Conservation (phyloP, 2,113 vertebrate species). For the Jacana jacana region DNA sequence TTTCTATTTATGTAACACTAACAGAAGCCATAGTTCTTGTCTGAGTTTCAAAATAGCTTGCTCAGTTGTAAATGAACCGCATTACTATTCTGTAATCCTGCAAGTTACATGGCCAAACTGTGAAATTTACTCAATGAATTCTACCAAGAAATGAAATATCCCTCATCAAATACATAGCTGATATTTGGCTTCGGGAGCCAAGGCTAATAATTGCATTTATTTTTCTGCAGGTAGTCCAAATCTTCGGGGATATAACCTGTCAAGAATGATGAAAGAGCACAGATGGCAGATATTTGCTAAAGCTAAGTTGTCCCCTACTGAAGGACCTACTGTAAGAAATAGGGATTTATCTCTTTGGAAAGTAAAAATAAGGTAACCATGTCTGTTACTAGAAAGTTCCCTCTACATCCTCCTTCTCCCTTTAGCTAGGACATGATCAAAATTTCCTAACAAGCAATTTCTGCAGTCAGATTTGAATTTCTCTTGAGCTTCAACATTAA, state of each 20-base stretch:
- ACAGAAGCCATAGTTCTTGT: not conserved
- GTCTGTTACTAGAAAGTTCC: not conserved
- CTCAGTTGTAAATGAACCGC: not conserved
- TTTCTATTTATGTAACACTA: not conserved
- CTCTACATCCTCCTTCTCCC: not conserved
- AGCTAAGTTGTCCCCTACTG: not conserved
- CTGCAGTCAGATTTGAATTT: not conserved
- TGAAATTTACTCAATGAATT: not conserved
- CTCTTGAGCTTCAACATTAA: not conserved
- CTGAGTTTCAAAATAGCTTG: not conserved
- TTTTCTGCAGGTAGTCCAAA: not conserved
- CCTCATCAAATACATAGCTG: not conserved
- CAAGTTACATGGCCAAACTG: not conserved
- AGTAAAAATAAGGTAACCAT: not conserved
- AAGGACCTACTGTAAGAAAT: not conserved
- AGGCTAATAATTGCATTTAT: not conserved
- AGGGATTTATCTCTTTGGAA: not conserved
- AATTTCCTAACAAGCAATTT: not conserved
- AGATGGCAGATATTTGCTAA: not conserved
- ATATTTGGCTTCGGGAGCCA: not conserved
- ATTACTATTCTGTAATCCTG: not conserved
- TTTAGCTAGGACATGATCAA: not conserved
- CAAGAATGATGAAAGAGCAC: not conserved
- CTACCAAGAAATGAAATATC: not conserved
- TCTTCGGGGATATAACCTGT: not conserved